Conservation (phyloP, 1,140 invertebrate genomes). For the Eupeodes corollae region DNA sequence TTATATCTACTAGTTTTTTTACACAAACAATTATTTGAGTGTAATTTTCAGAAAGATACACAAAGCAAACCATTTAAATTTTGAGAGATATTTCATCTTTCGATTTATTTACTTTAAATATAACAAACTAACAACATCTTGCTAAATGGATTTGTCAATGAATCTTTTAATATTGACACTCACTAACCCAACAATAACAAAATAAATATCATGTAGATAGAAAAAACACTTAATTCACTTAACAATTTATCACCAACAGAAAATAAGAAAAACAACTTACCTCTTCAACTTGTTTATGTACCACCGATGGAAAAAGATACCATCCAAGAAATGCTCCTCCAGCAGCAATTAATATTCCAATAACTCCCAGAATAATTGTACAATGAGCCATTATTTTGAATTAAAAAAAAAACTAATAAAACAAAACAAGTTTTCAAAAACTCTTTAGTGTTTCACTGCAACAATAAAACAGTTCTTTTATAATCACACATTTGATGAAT, state of each 20-base stretch:
- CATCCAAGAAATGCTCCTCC: slow-evolving; percentile 36
- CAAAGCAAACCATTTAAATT: too few relatives aligned
- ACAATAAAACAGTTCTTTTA: too few relatives aligned
- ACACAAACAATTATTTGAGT: too few relatives aligned
- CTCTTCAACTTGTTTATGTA: slow-evolving; percentile 38
- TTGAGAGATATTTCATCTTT: not conserved
- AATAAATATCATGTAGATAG: not conserved
- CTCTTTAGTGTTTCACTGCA: too few relatives aligned
- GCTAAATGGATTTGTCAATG: not conserved
- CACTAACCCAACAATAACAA: not conserved
- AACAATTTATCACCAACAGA: not conserved
- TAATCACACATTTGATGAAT: too few relatives aligned
- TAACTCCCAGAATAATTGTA: slow-evolving; percentile 23
- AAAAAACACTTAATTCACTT: too few relatives aligned
- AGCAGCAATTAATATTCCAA: slow-evolving; percentile 28
- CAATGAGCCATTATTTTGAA: slow-evolving; percentile 23
- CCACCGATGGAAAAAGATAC: slow-evolving; percentile 35
- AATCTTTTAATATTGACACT: not conserved
- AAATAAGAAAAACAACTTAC: slow-evolving; percentile 16
- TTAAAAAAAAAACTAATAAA: too few relatives aligned
- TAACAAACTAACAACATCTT: not conserved
- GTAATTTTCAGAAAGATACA: too few relatives aligned
- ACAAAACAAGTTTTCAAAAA: too few relatives aligned
- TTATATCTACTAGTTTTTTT: too few relatives aligned
- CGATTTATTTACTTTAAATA: not conserved